Conservation (phyloP, 2,888 invertebrate genomes). For the Chromoteleia sp. region DNA sequence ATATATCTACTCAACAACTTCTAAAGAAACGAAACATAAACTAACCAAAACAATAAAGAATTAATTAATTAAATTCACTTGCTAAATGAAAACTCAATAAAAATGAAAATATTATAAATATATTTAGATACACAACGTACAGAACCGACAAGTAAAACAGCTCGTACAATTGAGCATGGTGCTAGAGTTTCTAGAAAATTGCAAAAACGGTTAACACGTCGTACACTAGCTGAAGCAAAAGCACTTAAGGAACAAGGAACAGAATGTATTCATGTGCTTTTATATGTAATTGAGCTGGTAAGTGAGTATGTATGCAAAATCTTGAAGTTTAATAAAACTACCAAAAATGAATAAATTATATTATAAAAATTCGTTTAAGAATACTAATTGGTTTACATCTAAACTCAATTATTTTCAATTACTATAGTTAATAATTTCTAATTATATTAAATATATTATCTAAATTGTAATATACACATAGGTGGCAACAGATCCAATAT, state of each 20-base stretch:
- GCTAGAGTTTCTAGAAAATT: slow-evolving; percentile 91
- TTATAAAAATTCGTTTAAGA: not conserved
- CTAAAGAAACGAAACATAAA: too few species aligned
- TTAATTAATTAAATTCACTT: not conserved
- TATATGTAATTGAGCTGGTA: slow-evolving; percentile 92
- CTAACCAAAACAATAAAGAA: not conserved
- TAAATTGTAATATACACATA: slow-evolving; percentile 78
- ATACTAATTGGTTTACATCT: not conserved
- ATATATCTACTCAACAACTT: too few species aligned
- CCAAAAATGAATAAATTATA: not conserved
- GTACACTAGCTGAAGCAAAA: slow-evolving; percentile 92
- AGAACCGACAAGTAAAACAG: slow-evolving; percentile 87
- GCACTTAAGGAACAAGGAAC: slow-evolving; percentile 92
- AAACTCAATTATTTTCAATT: not conserved
- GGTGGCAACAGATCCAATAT: slow-evolving; percentile 92
- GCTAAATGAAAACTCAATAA: not conserved
- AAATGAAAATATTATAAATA: not conserved
- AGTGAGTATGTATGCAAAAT: slow-evolving; percentile 74
- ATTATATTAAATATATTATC: not conserved
- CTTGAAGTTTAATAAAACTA: not conserved
- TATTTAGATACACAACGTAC: slow-evolving; percentile 63
- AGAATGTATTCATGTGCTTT: slow-evolving; percentile 90
- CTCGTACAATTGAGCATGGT: slow-evolving; percentile 92
- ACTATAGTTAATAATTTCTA: not conserved
- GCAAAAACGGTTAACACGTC: slow-evolving; percentile 90